Conservation (phyloP, 2,113 vertebrate genomes). For the Zingel zingel region DNA sequence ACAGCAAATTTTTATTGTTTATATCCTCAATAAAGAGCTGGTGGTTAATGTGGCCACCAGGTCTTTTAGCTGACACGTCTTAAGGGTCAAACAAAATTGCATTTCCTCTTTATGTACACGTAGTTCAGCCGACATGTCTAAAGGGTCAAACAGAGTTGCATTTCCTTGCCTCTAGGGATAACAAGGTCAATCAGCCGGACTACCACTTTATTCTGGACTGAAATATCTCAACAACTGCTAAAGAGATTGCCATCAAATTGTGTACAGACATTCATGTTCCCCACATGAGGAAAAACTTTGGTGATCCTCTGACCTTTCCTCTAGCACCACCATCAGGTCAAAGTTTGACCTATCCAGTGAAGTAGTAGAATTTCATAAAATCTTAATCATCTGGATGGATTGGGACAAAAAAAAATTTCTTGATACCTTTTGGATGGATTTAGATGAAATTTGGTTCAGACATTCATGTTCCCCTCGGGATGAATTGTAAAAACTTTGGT, state of each 20-base stretch:
- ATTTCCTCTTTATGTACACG: background rate
- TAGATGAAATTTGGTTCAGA: no score
- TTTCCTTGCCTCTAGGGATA: background rate
- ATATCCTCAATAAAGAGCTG: background rate
- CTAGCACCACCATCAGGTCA: background rate
- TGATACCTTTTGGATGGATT: no score
- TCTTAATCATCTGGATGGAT: background rate
- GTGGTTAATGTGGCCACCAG: background rate
- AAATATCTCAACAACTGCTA: no score
- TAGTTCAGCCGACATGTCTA: background rate
- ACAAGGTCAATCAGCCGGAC: no score
- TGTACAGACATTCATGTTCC: no score
- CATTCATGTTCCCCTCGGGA: no score
- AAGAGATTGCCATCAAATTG: no score
- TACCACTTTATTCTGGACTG: background rate
- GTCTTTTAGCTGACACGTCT: background rate
- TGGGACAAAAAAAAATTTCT: background rate
- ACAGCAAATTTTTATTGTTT: background rate
- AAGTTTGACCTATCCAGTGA: background rate
- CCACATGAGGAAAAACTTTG: background rate
- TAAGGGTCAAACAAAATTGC: background rate
- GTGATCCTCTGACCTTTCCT: background rate
- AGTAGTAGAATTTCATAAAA: background rate
- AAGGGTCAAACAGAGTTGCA: background rate
- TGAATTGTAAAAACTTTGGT: no score